phyloP scores from a whole-genome alignment of 2,797 vertebrate genomes.

The Syngnathus rostellatus region DNA sequence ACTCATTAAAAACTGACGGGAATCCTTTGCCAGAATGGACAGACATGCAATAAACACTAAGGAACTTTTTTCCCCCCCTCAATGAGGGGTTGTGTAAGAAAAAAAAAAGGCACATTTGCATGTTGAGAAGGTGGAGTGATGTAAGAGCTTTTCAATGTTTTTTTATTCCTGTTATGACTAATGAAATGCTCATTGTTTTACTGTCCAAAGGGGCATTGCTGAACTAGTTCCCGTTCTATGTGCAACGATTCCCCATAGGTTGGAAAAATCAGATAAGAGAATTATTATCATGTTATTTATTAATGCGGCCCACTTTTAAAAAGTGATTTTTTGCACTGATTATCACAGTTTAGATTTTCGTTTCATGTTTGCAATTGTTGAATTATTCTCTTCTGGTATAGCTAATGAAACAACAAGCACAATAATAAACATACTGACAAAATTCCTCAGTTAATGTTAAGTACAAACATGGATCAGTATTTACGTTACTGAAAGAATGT shows the following conservation, averaged over 20 bases:
- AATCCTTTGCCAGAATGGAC: conserved; percentile 3
- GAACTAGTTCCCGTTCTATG: neutral
- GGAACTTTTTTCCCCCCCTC: neutral
- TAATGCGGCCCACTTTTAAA: neutral
- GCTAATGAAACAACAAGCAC: neutral
- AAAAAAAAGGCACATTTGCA: neutral
- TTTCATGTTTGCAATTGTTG: neutral
- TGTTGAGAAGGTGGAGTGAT: neutral
- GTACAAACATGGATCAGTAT: neutral
- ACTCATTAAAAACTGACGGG: conserved; percentile 9
- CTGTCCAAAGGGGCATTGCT: neutral
- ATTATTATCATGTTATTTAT: neutral
- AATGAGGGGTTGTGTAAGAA: neutral
- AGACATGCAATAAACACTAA: neutral
- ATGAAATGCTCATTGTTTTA: neutral
- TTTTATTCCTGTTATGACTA: neutral
- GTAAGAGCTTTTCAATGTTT: neutral
- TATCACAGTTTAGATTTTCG: neutral
- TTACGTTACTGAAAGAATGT: neutral
- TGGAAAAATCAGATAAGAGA: neutral
- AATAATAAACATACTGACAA: neutral
- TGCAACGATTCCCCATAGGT: neutral
- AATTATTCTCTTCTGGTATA: neutral
- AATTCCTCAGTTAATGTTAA: neutral
- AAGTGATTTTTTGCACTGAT: neutral